phyloP scores from a whole-genome alignment of 2,113 vertebrate genomes.

The Rhipidura dahli region DNA sequence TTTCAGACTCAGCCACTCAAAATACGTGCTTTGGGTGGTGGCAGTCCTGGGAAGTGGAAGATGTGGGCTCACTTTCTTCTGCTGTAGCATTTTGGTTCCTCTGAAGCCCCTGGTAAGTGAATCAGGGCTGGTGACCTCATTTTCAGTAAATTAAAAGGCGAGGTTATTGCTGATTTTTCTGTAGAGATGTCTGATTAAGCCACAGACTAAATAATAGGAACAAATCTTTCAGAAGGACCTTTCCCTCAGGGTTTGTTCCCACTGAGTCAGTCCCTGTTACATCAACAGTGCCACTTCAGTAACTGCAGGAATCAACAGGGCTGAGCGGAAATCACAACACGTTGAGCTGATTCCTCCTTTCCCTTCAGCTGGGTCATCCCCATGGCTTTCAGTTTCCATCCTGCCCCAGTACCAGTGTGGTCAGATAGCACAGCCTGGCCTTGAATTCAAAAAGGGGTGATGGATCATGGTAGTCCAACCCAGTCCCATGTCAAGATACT shows the following conservation, averaged over 20 bases:
- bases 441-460: neutral
- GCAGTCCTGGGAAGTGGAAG: neutral
- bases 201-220: conserved; percentile 36
- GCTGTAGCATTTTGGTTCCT: neutral
- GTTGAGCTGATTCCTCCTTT: neutral
- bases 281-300: neutral
- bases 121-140: neutral
- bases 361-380: neutral
- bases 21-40: neutral
- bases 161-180: neutral
- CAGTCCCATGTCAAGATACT: neutral
- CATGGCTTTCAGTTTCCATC: neutral
- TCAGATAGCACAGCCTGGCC: neutral
- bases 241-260: conserved; percentile 26
- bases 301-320: neutral
- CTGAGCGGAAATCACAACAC: neutral
- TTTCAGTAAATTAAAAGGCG: neutral
- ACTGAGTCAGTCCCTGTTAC: conserved; percentile 47
- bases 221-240: conserved; percentile 41
- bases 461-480: too few species aligned
- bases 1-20: neutral
- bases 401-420: neutral
- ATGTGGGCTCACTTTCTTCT: neutral
- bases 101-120: neutral
- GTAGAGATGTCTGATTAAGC: conserved; percentile 23